A percentile compares a stretch with the other conserved stretches of the same genome.
phyloP scores from a whole-genome alignment of 35 echinoderm and acorn worm species.

The Patiria miniata region DNA sequence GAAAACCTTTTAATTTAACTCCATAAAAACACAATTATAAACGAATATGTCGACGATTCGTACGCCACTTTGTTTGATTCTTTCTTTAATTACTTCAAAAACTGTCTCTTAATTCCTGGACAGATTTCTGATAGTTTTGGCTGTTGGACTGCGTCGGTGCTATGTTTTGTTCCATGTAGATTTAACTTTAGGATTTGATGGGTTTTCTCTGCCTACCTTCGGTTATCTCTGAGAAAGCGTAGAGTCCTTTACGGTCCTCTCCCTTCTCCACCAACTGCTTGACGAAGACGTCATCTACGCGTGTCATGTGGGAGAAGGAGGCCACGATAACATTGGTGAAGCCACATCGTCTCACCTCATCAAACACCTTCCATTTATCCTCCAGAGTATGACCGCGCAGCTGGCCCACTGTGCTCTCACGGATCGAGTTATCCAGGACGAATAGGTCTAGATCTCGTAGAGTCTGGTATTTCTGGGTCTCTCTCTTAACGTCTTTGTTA shows the following conservation, averaged over 20 bases:
- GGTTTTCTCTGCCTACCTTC: slow-evolving; percentile 36
- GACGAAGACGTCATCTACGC: slow-evolving; percentile 59
- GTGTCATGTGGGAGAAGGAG: slow-evolving; percentile 35
- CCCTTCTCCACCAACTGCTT: slow-evolving; percentile 42
- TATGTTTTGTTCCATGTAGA: too few relatives aligned
- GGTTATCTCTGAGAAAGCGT: slow-evolving; percentile 57
- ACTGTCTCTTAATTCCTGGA: too few relatives aligned
- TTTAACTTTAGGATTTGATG: too few relatives aligned
- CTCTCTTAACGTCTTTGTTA: not conserved
- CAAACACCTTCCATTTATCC: slow-evolving; percentile 37
- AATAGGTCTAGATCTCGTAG: slow-evolving; percentile 33
- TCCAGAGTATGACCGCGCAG: slow-evolving; percentile 41
- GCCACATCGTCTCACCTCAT: slow-evolving; percentile 18
- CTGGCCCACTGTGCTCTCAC: slow-evolving; percentile 47
- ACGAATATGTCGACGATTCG: too few relatives aligned
- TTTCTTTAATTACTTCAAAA: too few relatives aligned
- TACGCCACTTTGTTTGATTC: too few relatives aligned
- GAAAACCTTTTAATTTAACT: too few relatives aligned
- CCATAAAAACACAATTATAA: too few relatives aligned
- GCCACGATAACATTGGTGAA: slow-evolving; percentile 48
- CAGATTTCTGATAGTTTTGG: too few relatives aligned
- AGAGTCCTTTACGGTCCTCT: slow-evolving; percentile 31
- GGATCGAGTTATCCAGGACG: slow-evolving; percentile 44
- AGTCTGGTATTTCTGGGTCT: not conserved
- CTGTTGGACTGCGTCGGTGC: too few relatives aligned